Evolutionary conservation across 2,797 vertebrate species (phyloP), one percentile per base, ranked within the genome.

Genomic region (Sebastes umbrosus): DNA sequence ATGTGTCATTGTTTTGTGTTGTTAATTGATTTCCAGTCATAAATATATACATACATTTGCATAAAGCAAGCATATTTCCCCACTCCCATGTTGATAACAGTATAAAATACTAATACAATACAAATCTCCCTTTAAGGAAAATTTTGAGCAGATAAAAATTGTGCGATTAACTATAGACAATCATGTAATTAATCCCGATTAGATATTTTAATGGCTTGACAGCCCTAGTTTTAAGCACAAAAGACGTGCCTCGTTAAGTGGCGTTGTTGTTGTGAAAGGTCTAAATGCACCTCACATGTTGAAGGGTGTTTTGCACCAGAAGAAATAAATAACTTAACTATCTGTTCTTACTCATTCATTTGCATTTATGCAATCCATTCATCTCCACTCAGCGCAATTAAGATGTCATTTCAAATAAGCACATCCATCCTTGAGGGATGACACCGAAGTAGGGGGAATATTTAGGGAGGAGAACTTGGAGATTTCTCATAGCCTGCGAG

Each of bases 311-410:
- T 76, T 70, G 65, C 70, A 76, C 66, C 12, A 12, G 75, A 82
- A 70, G 82, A 66, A 87, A 88, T 88, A 85, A 90, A 91, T 86
- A 89, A 88, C 84, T 89, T 79, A 91, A 77, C 69, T 32, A 58
- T 50, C 62, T 73, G 75, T 77, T 89, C 87, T 92, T 77, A 86
- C 84, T 87, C 88, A 87, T 92, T 94, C 55, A 92, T 94, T 86
- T 88, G 85, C 83, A 85, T 93, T 87, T 87, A 85, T 82, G 73
- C 73, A 65, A 87, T 84, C 79, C 79, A 85, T 92, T 92, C 63
- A 76, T 92, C 86, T 88, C 73, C 57, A 75, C 84, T 90, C 77
- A 31, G 68, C 32, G 18, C 88, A 91, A 93, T 93, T 89, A 93
- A 89, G 90, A 88, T 80, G 86, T 92, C 86, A 70, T 83, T 86